Evolutionary conservation across 1,140 invertebrate species (phyloP).

Genomic region (Artemia franciscana): DNA sequence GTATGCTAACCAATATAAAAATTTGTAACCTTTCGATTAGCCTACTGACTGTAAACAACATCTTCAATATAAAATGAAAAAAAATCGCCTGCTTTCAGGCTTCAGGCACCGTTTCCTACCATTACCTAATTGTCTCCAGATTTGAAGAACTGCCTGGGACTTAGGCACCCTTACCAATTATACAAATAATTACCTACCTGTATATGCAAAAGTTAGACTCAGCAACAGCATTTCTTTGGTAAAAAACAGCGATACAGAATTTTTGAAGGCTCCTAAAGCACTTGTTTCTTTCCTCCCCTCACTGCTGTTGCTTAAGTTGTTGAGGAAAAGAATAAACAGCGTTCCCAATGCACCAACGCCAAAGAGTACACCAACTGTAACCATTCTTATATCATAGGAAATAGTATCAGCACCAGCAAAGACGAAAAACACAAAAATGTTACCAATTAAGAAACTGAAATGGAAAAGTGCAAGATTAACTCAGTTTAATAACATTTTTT

Average conservation of each 20-base stretch:
- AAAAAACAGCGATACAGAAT: conserved; percentile 45
- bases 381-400: conserved; percentile 33
- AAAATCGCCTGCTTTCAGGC: no score
- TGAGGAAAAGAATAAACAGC: conserved; percentile 35
- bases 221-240: conserved; percentile 64
- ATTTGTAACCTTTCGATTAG: no score
- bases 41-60: no score
- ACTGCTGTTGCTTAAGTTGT: conserved; percentile 13
- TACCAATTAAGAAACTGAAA: conserved; percentile 72
- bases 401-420: conserved; percentile 52
- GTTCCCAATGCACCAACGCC: conserved; percentile 40
- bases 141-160: no score
- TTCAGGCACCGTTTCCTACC: no score
- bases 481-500: not conserved
- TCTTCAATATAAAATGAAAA: no score
- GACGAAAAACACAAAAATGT: conserved; percentile 73
- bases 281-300: conserved; percentile 25
- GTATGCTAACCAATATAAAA: no score
- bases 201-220: conserved; percentile 67
- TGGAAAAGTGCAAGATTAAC: conserved; percentile 10
- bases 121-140: no score
- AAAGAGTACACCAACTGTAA: conserved; percentile 47
- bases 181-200: no score
- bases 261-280: conserved; percentile 38
- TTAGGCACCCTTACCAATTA: no score